phyloP scores from a whole-genome alignment of 2,113 vertebrate genomes.

The Urocitellus parryii region DNA sequence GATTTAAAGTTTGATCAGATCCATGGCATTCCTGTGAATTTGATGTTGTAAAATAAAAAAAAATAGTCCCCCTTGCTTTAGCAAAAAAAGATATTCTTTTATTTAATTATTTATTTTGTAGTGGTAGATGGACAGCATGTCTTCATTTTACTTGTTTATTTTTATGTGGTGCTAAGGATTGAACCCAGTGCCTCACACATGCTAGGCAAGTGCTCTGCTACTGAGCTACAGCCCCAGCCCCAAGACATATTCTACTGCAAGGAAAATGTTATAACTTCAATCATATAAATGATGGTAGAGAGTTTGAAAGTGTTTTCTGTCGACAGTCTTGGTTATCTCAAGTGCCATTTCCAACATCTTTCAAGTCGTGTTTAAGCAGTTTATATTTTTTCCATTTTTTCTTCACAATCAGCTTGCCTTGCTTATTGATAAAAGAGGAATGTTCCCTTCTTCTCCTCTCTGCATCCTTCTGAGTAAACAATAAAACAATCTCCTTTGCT shows the following conservation, averaged over 20 bases:
- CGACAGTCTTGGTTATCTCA: background rate
- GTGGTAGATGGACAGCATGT: too few species aligned
- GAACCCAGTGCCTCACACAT: too few species aligned
- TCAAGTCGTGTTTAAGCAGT: background rate
- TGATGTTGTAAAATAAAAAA: background rate
- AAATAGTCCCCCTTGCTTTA: background rate
- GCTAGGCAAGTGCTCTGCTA: too few species aligned
- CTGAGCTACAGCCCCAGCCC: too few species aligned
- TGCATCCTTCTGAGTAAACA: background rate
- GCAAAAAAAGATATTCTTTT: background rate
- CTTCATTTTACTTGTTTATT: too few species aligned
- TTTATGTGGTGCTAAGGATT: too few species aligned
- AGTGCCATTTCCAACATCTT: background rate
- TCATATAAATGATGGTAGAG: background rate
- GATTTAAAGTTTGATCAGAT: background rate
- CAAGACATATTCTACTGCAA: background rate
- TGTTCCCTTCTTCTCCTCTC: background rate
- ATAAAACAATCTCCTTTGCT: background rate
- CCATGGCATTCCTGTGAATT: fast-evolving
- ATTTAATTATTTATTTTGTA: too few species aligned
- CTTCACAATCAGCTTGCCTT: background rate
- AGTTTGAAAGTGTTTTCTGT: background rate
- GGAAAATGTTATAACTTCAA: background rate
- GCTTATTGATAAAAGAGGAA: background rate
- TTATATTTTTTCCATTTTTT: background rate